A percentile compares a stretch with the other conserved stretches of the same genome.
Conservation (phyloP, 2,797 vertebrate species). For the Oceanodroma leucorhoa region DNA sequence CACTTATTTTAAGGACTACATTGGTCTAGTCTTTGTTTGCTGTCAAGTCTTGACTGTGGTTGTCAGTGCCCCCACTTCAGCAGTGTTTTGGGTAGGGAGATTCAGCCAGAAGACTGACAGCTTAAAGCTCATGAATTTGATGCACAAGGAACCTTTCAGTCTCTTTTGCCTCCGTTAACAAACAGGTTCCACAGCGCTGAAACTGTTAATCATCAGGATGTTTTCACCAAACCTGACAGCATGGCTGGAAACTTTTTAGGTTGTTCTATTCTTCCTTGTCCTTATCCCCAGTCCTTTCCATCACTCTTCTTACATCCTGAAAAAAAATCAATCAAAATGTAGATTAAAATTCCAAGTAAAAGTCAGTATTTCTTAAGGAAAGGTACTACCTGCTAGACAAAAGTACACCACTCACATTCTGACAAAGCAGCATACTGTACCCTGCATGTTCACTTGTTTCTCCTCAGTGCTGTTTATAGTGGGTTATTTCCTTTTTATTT, state of each 20-base stretch:
- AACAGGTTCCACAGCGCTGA: background rate
- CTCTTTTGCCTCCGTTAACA: background rate
- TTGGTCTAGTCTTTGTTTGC: background rate
- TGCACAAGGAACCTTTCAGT: background rate
- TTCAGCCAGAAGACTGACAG: background rate
- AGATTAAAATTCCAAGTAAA: constrained; percentile 32
- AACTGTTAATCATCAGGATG: background rate
- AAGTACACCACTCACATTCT: background rate
- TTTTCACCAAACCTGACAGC: background rate
- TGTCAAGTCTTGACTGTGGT: background rate
- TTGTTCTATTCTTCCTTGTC: background rate
- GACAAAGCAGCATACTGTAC: background rate
- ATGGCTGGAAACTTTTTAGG: constrained; percentile 1
- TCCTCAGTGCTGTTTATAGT: constrained; percentile 27
- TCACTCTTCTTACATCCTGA: background rate
- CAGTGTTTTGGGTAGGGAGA: background rate
- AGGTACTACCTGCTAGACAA: background rate
- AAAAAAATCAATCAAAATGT: constrained; percentile 34
- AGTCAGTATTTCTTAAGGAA: background rate
- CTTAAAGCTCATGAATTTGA: background rate
- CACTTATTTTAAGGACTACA: background rate
- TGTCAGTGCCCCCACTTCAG: background rate
- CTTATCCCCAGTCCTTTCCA: background rate
- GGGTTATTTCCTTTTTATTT: constrained; percentile 53
- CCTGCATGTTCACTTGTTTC: background rate